These are phyloP conservation scores for Schizopygopsis pylzovi DNA, from an alignment of 2,797 vertebrate species.

Conservation along the genomic window DNA sequence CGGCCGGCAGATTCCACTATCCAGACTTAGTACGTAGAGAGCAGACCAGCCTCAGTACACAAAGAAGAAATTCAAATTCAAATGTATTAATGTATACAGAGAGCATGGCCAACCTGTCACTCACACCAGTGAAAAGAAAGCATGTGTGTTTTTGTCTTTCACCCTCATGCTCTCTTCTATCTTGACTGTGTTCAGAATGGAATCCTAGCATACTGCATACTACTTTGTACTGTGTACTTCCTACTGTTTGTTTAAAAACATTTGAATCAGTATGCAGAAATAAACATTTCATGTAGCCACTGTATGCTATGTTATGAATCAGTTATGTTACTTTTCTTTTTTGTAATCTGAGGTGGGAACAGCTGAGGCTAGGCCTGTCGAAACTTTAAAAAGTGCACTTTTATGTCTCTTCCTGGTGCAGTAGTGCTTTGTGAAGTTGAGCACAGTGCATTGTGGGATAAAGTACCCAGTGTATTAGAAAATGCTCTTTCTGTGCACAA, in stretches of 20 bases:
- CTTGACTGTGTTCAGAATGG: slow-evolving; percentile 5
- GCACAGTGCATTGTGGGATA: background rate
- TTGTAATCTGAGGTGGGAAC: background rate
- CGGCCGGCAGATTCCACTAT: slow-evolving; percentile 81
- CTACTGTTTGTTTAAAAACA: background rate
- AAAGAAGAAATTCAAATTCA: slow-evolving; percentile 98
- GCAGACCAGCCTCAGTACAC: slow-evolving; percentile 88
- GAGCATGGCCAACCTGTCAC: slow-evolving; percentile 93
- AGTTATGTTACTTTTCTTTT: background rate
- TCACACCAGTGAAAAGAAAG: slow-evolving; percentile 90
- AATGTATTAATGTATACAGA: slow-evolving; percentile 99
- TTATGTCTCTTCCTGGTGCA: background rate
- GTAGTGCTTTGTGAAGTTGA: background rate
- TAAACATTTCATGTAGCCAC: background rate
- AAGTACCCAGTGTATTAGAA: background rate
- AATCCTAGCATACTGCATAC: background rate
- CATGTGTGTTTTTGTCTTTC: slow-evolving; percentile 36
- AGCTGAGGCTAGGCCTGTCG: too few relatives aligned
- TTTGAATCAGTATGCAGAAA: too few relatives aligned
- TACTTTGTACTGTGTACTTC: background rate
- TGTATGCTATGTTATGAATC: background rate
- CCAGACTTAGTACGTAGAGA: slow-evolving; percentile 90
- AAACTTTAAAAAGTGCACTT: background rate
- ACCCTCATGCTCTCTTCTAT: background rate
- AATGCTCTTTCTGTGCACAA: background rate